Base-by-base conservation (phyloP, 2,113 vertebrate species). In the Eonycteris spelaea region DNA sequence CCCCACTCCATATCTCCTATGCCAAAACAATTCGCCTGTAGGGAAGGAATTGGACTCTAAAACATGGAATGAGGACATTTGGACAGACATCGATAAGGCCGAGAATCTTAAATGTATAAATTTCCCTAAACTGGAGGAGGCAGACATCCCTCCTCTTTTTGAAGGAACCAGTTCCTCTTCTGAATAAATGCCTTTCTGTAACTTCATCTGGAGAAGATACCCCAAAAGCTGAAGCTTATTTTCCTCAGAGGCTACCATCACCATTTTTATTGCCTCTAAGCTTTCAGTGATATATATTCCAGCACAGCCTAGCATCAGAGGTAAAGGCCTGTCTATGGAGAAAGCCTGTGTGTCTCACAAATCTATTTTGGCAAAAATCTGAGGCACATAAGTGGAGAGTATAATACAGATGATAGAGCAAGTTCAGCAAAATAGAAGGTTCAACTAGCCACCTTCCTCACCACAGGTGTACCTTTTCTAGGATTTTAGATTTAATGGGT, bases 21-120 rank as follows among this genome's bases (percentile, higher is more conserved):
- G 18, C 45, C 45, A 57, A 92, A 71, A 26, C 53, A 16, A 38
- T 4, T 30, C 18, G 22, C 0, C 0, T 2, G 16, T 5, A 48
- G 14, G 7, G 22, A 57, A 73, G 85, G 18, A 65, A 78, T 43
- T n/a, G 6, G 16, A 90, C 1, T 7, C 12, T 92, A n/a, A 68
- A 85, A 43, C 11, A 43, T 21, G 12, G 43, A 33, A 1, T 59
- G 6, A 83, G 35, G 21, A 70, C 48, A 61, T 68, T 85, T 74
- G 38, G 18, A 22, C 19, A 85, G 48, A 71, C 5, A 43, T 15
- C 57, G 19, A 53, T 30, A 89, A 65, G 19, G 19, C 1, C 10
- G 73, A 73, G 45, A 78, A 71, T 35, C 40, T 35, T 10, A 71
- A 35, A 38, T 14, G 59, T 28, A 28, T 2, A 19, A 43, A 75